Conservation (phyloP, 2,797 vertebrate species). For the Sebastes trivittatus region DNA sequence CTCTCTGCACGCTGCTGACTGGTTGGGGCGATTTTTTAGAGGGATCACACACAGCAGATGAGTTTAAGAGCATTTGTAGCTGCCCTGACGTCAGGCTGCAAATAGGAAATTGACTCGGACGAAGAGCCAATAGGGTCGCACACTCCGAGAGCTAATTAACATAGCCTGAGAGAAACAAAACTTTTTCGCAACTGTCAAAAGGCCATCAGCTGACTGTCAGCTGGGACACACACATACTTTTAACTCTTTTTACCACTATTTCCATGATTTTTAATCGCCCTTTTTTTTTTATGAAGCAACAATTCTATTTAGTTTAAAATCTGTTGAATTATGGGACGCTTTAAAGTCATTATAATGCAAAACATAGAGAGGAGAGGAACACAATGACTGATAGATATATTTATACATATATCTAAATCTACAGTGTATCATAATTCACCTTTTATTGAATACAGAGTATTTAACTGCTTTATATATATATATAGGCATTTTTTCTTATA, state of each 20-base stretch:
- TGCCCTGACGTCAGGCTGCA: conserved; percentile 89
- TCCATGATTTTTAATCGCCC: not conserved
- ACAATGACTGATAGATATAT: not conserved
- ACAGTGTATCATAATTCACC: not conserved
- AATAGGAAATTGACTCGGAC: conserved; percentile 87
- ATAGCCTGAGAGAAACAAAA: conserved; percentile 88
- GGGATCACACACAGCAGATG: conserved; percentile 90
- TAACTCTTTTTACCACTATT: conserved; percentile 60
- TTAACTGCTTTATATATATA: not conserved
- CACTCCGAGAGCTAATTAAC: conserved; percentile 87
- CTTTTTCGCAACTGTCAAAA: conserved; percentile 91
- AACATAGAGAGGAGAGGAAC: not conserved
- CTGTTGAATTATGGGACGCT: not conserved
- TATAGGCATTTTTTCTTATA: not conserved
- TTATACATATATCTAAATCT: not conserved
- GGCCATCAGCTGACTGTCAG: conserved; percentile 97
- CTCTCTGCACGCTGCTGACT: conserved; percentile 60
- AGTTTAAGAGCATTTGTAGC: conserved; percentile 96
- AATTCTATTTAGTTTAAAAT: not conserved
- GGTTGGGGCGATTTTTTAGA: conserved; percentile 87
- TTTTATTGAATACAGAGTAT: not conserved
- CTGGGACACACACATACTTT: conserved; percentile 70
- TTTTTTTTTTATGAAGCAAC: not conserved
- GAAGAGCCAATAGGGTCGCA: conserved; percentile 87
- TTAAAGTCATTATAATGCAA: not conserved